A percentile compares a stretch with the other conserved stretches of the same genome.
phyloP scores from a whole-genome alignment of 2,797 vertebrate genomes.

The Periparus ater region DNA sequence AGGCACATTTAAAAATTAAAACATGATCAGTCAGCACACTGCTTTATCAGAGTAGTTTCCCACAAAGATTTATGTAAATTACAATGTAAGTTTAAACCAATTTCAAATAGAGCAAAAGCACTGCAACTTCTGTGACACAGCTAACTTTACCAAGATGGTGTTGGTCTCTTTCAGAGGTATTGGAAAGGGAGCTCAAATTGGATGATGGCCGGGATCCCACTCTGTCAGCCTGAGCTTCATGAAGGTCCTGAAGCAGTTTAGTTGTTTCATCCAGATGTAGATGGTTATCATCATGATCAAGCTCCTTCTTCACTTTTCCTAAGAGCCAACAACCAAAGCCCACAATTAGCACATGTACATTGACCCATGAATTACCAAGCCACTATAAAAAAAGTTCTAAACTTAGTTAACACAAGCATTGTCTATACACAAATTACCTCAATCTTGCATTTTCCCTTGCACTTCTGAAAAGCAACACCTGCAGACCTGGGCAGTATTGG shows the following conservation, averaged over 20 bases:
- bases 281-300: slow-evolving; percentile 89
- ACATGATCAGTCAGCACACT: neutral
- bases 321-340: neutral
- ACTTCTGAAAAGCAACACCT: neutral
- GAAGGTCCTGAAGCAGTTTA: slow-evolving; percentile 94
- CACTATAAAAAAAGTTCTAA: neutral
- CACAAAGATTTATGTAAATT: neutral
- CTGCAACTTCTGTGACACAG: neutral
- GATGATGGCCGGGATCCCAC: slow-evolving; percentile 94
- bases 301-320: slow-evolving; percentile 96
- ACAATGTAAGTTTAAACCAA: neutral
- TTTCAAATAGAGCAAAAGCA: neutral
- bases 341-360: neutral
- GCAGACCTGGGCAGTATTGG: neutral
- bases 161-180: slow-evolving; percentile 92
- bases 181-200: slow-evolving; percentile 95
- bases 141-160: slow-evolving; percentile 86
- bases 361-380: neutral
- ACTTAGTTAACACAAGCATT: neutral
- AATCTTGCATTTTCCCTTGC: neutral
- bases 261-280: slow-evolving; percentile 91
- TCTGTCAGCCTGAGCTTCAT: slow-evolving; percentile 91
- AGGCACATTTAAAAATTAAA: neutral
- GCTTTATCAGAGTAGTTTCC: neutral
- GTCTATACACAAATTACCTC: neutral